Base-by-base conservation (phyloP, 37 sponge, comb jelly and placozoan genomes). In the Crambe crambe region DNA sequence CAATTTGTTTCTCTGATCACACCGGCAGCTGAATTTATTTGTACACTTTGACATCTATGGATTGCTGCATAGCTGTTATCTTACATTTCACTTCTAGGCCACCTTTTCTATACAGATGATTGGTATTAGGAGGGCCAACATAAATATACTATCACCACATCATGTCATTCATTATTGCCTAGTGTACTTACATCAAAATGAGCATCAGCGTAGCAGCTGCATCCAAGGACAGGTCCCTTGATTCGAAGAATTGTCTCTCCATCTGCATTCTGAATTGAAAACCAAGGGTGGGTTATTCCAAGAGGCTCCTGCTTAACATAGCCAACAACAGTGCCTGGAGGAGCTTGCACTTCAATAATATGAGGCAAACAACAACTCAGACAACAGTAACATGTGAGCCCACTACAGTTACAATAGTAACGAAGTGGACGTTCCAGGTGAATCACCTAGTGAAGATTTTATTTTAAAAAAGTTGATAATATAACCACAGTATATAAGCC, bases 361-460 rank as follows among this genome's bases (percentile, higher is more conserved):
- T 97, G 92, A 10, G 87, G 86, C 1, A 86, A 76, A 78, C 94
- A 93, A 80, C 87, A 90, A 58, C 97, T 91, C 37, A 85, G 83
- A 72, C 97, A 97, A 75, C 90, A 91, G 82, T 89, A 89, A 67
- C 97, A 92, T 18, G 44, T 3, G 4, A 10, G 21, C 9, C 76
- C 76, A 77, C 77, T 63, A 56, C 94, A 97, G 63, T 81, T 78
- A 68, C 72, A 57, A 42, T 65, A 62, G 61, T 92, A 97, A 21
- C 90, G 65, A 0, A 75, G 70, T 9, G 95, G 95, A 37, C 97
- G 87, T 65, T 89, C 85, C 22, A 97, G 61, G 71, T 89, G 93
- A 36, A 97, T 97, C 59, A 97, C 90, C 77, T 87, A 41, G 21
- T 6, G 22, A 8, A 68, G 6, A 68, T 27, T 51, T 51, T 51